Conservation (phyloP, 1,140 invertebrate species). For the Drosophila obscura region DNA sequence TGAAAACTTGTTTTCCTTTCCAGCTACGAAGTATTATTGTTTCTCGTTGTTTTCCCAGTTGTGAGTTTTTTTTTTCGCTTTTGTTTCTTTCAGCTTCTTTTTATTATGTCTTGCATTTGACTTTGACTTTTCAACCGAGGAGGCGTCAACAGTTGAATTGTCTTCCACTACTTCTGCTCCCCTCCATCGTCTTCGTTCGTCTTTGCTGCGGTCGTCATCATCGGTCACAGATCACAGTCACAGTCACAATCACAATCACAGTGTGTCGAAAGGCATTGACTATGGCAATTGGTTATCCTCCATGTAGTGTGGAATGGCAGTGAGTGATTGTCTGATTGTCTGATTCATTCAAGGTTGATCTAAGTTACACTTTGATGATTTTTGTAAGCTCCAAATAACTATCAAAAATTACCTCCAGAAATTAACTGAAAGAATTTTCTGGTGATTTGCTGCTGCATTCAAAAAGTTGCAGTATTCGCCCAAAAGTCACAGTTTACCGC, state of each 20-base stretch:
- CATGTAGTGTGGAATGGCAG: not conserved
- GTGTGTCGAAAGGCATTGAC: slow-evolving; percentile 34
- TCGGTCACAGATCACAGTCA: slow-evolving; percentile 28
- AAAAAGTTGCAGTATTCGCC: too few species aligned
- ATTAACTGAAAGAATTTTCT: not conserved
- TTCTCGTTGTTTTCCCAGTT: slow-evolving; percentile 29
- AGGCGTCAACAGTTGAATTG: slow-evolving; percentile 37
- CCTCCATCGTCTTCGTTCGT: slow-evolving; percentile 25
- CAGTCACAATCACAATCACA: slow-evolving; percentile 24
- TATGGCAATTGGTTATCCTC: slow-evolving; percentile 20
- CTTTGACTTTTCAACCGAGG: slow-evolving; percentile 79
- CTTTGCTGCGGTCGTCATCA: slow-evolving; percentile 21
- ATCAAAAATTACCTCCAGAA: not conserved
- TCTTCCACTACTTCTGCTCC: slow-evolving; percentile 35
- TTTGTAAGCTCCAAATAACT: slow-evolving; percentile 21
- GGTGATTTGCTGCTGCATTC: too few species aligned
- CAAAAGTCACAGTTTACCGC: slow-evolving; percentile 39
- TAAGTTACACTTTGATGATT: slow-evolving; percentile 38
- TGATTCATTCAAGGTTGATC: slow-evolving; percentile 31
- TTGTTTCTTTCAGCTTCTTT: slow-evolving; percentile 5
- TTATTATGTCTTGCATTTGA: slow-evolving; percentile 72
- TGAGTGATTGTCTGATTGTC: slow-evolving; percentile 5
- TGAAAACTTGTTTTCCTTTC: slow-evolving; percentile 80
- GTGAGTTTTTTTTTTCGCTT: slow-evolving; percentile 24
- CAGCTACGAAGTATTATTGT: slow-evolving; percentile 51